phyloP scores from a whole-genome alignment of 2,888 invertebrate genomes.

The Mongoloraphidia duomilia region DNA sequence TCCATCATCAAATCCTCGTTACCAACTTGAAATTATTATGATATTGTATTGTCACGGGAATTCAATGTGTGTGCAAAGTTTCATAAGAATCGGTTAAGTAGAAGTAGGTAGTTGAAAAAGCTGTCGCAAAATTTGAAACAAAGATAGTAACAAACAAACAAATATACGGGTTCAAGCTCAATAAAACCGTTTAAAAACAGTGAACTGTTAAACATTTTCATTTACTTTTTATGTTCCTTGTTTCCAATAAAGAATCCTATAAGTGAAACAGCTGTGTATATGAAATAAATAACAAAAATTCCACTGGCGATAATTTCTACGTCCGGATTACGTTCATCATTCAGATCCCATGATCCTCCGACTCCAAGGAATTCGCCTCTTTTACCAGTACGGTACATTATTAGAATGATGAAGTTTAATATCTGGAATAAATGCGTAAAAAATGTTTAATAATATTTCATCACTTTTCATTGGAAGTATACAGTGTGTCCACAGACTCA shows the following conservation, averaged over 20 bases:
- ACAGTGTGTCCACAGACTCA: too few relatives aligned
- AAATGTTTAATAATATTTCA: background rate
- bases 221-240: slow-evolving; percentile 59
- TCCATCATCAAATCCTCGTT: too few relatives aligned
- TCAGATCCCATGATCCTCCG: slow-evolving; percentile 80
- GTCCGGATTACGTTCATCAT: slow-evolving; percentile 77
- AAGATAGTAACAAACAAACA: too few relatives aligned
- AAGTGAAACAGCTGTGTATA: slow-evolving; percentile 65
- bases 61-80: too few relatives aligned
- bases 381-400: slow-evolving; percentile 70
- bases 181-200: too few relatives aligned
- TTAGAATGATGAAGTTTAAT: slow-evolving; percentile 64
- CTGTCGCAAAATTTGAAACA: too few relatives aligned
- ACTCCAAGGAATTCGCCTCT: slow-evolving; percentile 74
- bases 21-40: too few relatives aligned
- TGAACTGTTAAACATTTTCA: too few relatives aligned
- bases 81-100: too few relatives aligned
- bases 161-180: too few relatives aligned
- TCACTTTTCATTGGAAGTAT: background rate
- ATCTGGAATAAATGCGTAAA: slow-evolving; percentile 38
- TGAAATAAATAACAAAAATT: slow-evolving; percentile 72
- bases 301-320: slow-evolving; percentile 81
- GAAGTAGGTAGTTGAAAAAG: too few relatives aligned
- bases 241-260: slow-evolving; percentile 63
- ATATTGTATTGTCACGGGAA: too few relatives aligned